These are phyloP conservation scores for Chiloscyllium punctatum DNA, from an alignment of 2,797 vertebrate genomes.

Conservation along the genomic window DNA sequence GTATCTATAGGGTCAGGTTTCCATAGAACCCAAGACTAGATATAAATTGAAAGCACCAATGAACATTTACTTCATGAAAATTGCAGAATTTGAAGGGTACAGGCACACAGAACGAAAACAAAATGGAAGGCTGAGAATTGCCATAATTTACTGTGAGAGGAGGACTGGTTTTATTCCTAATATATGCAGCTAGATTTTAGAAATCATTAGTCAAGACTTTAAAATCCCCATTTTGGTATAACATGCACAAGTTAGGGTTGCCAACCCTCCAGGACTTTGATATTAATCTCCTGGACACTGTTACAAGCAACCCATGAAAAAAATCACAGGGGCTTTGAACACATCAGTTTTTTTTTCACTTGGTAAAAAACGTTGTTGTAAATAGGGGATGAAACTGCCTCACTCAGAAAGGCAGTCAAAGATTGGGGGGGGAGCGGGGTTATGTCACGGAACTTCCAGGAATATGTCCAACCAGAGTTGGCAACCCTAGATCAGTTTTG, in stretches of 20 bases:
- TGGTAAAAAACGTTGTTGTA: background rate
- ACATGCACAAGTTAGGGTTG: background rate
- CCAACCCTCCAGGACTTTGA: slow-evolving; percentile 19
- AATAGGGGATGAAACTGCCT: background rate
- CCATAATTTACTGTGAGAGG: background rate
- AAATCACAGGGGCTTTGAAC: background rate
- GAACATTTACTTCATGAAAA: background rate
- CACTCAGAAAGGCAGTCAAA: background rate
- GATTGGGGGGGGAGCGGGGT: background rate
- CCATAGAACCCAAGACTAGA: background rate
- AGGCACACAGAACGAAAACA: background rate
- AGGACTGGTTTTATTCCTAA: too few species aligned
- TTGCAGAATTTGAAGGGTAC: background rate
- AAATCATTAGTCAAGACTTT: background rate
- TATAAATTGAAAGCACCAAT: background rate
- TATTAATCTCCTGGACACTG: background rate
- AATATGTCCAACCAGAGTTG: background rate
- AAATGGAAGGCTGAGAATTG: background rate
- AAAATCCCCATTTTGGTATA: background rate
- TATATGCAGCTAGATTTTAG: background rate
- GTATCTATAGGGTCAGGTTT: background rate
- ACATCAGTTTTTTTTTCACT: background rate
- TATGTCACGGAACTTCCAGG: background rate
- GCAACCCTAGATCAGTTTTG: slow-evolving; percentile 28
- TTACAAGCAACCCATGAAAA: background rate